Evolutionary conservation across 2,113 vertebrate species (phyloP), one percentile per base, ranked within the genome.

Genomic region (Australoheros scitulus): DNA sequence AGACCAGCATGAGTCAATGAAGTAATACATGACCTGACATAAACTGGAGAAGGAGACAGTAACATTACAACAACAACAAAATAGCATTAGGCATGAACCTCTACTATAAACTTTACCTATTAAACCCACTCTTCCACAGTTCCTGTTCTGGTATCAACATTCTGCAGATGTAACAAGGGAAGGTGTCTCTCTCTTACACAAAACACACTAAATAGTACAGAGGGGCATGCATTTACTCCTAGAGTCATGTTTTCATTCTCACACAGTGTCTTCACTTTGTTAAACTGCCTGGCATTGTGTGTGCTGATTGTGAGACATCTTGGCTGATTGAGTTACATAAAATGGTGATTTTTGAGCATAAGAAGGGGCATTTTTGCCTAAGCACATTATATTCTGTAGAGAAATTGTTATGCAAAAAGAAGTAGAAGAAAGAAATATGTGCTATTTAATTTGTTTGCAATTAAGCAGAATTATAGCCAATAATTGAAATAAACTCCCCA

Each of bases 11-110:
- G 90, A 94, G 90, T 88, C 85, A 92, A 94, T 82, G 86, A 90
- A 95, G 92, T 93, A 93, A 94, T 65, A 87, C 88, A 95, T 92
- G 93, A 94, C 89, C 87, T 92, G 87, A 91, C 92, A 94, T 88
- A 95, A 94, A 93, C 93, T 94, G 91, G 87, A 81, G 92, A 91
- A 89, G 92, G 88, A 94, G 91, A 95, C 92, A 93, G 91, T 86
- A 76, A 90, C 83, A 52, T 74, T 14, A 93, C 78, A 85, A 89
- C 86, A 94, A 92, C 84, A 92, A 90, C 82, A 86, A 65, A 84
- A 85, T 76, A 91, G 91, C 91, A 88, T 89, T 61, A 81, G 75
- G 82, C 81, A 81, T 80, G 63, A 58, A 86, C 57, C 47, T 1
- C 15, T 59, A 76, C 75, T 78, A 43, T 17, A 11, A 50, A 15